These are phyloP conservation scores for Molossus molossus DNA, from an alignment of 2,797 vertebrate genomes.

Conservation along the genomic window DNA sequence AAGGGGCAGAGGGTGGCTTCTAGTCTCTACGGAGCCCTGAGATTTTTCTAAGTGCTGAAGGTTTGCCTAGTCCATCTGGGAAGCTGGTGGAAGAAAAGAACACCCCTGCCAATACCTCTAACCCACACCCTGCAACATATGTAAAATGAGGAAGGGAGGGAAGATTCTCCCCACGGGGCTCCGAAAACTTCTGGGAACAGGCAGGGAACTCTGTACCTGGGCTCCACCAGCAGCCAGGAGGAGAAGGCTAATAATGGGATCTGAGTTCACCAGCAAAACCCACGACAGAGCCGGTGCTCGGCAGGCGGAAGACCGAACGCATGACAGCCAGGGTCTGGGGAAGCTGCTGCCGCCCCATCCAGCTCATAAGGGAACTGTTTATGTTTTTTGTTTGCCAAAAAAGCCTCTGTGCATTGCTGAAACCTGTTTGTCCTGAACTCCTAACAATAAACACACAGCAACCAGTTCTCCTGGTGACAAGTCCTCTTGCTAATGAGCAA, in stretches of 20 bases:
- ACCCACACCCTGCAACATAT: background rate
- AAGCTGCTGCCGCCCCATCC: constrained; percentile 25
- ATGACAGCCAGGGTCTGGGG: background rate
- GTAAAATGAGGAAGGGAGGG: constrained; percentile 4
- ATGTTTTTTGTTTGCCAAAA: constrained; percentile 80
- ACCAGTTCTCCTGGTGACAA: constrained; percentile 81
- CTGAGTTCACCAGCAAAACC: constrained; percentile 28
- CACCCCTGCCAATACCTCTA: background rate
- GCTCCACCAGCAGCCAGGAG: background rate
- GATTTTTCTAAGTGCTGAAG: constrained; percentile 24
- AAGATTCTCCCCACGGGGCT: background rate
- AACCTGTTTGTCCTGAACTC: constrained; percentile 87
- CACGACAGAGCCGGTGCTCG: background rate
- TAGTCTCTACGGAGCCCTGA: background rate
- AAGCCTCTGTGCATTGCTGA: constrained; percentile 62
- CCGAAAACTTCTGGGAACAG: background rate
- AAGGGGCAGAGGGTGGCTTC: constrained; percentile 19
- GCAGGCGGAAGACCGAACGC: background rate
- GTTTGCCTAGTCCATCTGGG: constrained; percentile 38
- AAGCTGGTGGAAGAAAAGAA: constrained; percentile 14
- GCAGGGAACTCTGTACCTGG: background rate
- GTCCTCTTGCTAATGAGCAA: constrained; percentile 75
- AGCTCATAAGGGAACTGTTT: constrained; percentile 77
- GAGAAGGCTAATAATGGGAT: constrained; percentile 30
- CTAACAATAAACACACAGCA: constrained; percentile 76